Evolutionary conservation across 1,140 invertebrate species (phyloP), one percentile per base, ranked within the genome.

Genomic region (Amyelois transitella): DNA sequence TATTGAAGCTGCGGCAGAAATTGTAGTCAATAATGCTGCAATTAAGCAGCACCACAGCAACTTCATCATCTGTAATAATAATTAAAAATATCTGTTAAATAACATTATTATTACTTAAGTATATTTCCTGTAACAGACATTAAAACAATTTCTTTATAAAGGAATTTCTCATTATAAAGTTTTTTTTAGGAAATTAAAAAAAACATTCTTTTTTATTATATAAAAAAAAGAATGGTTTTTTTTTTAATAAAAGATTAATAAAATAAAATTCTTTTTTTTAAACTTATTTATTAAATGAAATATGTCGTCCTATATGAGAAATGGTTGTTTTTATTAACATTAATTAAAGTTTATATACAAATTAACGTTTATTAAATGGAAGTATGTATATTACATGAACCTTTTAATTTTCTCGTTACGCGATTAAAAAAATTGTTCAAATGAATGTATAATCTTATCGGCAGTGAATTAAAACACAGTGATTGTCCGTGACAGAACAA

Each of bases 21-120:
- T 58, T 38, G 55, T 28, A 47, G 65, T 19, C 18, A 48, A 43
- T 17, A 77, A 63, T 58, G 64, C 55, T 64, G 67, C 69, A 53
- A 66, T 28, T 6, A 78, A 14, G 58, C 67, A 77, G 69, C 64
- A 79, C 71, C 66, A 79, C 51, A 74, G 55, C 50, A 81, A 58
- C 62, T 80, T 77, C 81, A 84, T 84, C 65, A 50, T 77, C 81
- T 87, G 81, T 2, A 81, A 85, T 60, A 18, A 24, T 7, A 24
- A n/a, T n/a, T 12, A 47, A 25, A 7, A 25, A 4, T 45, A 19
- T 45, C 24, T 18, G 17, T 19, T n/a, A 54, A 4, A n/a, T 43
- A 43, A 6, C 38, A 24, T 24, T 24, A 24, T 24, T 24, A 5
- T 24, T 24, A 5, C 22, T 24, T 5, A 24, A 24, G 22, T 24